Base-by-base conservation (phyloP, 2,888 invertebrate species). In the Caenorhabditis sp. region DNA sequence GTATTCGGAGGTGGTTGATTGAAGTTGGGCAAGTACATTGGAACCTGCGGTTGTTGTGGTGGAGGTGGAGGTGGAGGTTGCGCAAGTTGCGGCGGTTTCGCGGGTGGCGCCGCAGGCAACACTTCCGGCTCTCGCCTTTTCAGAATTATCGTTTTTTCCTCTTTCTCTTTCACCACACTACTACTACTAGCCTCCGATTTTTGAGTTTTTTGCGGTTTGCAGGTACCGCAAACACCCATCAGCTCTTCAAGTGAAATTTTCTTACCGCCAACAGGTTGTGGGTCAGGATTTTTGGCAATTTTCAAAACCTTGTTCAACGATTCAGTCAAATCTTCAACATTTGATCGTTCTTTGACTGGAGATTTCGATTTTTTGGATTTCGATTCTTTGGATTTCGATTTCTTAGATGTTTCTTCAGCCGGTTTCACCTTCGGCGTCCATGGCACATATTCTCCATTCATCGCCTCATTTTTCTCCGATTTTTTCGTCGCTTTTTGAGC, bases 401-500 rank as follows among this genome's bases (percentile, higher is more conserved):
- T 26, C 17, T 26, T 26, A 23, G 55, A 1, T 26, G 26, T 8
- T 5, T 4, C 2, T 23, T 26, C 8, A 26, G 6, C 26, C 2
- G 54, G 36, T 36, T 43, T 27, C 36, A 58, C n/a, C 55, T 75
- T 77, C 58, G 59, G 72, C 23, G 31, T 55, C 19, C 36, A 24
- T 27, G 55, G 62, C n/a, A 65, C 62, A 43, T 69, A 69, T 12
- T 64, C 62, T 12, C 65, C 65, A 0, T 65, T 54, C n/a, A 60
- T 6, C 17, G 36, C 62, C 14, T 60, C 24, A 31, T 60, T 31
- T 12, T 55, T 24, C 43, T 53, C 27, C 43, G 14, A 6, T 21
- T 54, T 24, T 43, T 67, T 62, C 67, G 66, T 61, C 10, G 43
- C 23, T 4, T 63, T 49, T 12, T 23, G 17, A 6, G 14, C 43